Percentiles rank a stretch among this genome's conserved stretches.
Conservation (phyloP, 2,113 vertebrate genomes). For the Uria lomvia region DNA sequence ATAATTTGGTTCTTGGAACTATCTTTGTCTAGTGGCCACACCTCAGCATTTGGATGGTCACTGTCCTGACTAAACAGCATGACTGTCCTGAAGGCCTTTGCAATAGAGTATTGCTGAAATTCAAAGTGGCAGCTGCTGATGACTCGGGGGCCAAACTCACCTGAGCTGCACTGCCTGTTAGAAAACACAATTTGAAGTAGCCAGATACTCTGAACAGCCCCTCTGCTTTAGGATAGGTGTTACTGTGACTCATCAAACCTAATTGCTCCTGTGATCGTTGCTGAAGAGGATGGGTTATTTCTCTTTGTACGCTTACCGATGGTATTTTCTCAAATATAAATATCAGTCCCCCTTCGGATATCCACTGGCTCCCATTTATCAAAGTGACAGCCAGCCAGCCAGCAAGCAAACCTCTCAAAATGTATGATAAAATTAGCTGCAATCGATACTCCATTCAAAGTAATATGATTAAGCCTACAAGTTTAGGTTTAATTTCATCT, state of each 20-base stretch:
- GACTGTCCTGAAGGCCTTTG: background rate
- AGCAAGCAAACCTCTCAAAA: constrained; percentile 15
- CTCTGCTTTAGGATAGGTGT: background rate
- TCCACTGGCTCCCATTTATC: constrained; percentile 23
- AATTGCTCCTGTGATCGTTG: background rate
- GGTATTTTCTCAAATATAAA: constrained; percentile 6
- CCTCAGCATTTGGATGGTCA: background rate
- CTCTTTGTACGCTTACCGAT: background rate
- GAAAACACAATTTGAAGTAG: background rate
- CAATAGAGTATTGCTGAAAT: background rate
- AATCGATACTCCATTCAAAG: constrained; percentile 35
- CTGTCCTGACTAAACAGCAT: background rate
- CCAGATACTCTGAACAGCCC: background rate
- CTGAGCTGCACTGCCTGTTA: background rate
- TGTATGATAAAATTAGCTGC: constrained; percentile 29
- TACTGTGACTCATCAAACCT: background rate
- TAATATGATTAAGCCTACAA: constrained; percentile 27
- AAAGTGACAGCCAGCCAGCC: constrained; percentile 45
- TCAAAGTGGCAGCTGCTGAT: background rate
- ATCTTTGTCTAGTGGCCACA: background rate
- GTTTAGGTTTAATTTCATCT: constrained; percentile 27
- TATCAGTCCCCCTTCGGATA: background rate
- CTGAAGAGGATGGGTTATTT: background rate
- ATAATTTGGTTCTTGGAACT: background rate
- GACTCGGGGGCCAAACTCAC: background rate